A percentile compares a stretch with the other conserved stretches of the same genome.
Conservation (phyloP, 2,797 vertebrate genomes). For the Crax fasciolata region DNA sequence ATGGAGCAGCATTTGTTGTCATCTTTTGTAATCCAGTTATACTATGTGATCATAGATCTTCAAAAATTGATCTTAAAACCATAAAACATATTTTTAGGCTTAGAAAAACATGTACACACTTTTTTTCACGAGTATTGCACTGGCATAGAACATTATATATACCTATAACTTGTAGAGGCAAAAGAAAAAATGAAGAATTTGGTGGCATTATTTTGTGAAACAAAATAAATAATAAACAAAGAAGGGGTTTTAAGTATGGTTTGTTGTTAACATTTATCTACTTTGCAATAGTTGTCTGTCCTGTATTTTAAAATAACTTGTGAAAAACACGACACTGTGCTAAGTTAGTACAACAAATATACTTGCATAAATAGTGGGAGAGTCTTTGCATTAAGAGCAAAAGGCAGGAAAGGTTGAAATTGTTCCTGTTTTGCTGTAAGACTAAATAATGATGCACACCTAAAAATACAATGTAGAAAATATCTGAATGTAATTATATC, state of each 20-base stretch:
- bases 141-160: background rate
- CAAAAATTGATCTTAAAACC: background rate
- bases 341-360: background rate
- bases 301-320: background rate
- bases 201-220: background rate
- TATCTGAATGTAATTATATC: background rate
- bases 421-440: background rate
- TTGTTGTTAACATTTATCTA: background rate
- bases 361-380: background rate
- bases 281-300: background rate
- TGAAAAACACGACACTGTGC: background rate
- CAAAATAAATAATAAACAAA: background rate
- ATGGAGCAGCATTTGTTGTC: background rate
- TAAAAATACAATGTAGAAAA: background rate
- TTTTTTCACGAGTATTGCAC: background rate
- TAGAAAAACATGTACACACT: background rate
- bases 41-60: background rate
- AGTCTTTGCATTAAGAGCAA: background rate
- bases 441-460: background rate
- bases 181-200: background rate
- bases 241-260: background rate
- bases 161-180: background rate
- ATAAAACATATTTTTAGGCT: background rate
- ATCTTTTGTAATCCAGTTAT: background rate
- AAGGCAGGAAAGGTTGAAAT: background rate